phyloP scores from a whole-genome alignment of 2,797 vertebrate genomes.

The Semotilus atromaculatus region DNA sequence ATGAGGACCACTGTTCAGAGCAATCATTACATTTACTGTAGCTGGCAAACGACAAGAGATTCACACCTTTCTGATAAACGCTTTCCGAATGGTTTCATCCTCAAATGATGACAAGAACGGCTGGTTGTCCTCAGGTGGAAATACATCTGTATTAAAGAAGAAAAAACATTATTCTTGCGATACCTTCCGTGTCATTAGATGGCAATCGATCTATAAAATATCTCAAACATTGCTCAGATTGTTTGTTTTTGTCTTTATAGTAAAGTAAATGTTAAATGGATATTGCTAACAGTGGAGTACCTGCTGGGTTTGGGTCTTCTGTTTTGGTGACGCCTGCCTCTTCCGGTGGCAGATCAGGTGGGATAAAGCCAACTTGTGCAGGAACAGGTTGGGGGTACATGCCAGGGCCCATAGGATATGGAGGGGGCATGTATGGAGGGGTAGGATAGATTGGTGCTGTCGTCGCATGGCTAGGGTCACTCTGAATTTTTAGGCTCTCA shows the following conservation, averaged over 20 bases:
- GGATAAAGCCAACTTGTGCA: constrained; percentile 16
- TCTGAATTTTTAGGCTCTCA: neutral
- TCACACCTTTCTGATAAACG: constrained; percentile 64
- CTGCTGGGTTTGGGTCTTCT: neutral
- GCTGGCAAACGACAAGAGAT: neutral
- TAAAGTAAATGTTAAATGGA: neutral
- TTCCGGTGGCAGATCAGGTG: constrained; percentile 15
- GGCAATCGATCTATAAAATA: neutral
- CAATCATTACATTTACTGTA: neutral
- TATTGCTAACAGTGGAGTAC: neutral
- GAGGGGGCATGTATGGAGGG: constrained; percentile 52
- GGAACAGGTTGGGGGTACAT: constrained; percentile 37
- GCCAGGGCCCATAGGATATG: constrained; percentile 32
- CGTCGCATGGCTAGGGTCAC: neutral
- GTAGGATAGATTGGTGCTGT: constrained; percentile 9
- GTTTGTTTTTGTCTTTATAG: neutral
- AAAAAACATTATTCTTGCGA: neutral
- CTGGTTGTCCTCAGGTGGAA: neutral
- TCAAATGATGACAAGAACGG: constrained; percentile 42
- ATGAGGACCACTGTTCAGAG: neutral
- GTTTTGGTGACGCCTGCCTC: neutral
- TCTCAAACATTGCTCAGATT: neutral
- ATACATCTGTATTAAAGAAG: neutral
- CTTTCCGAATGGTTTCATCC: constrained; percentile 53
- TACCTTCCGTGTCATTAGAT: neutral